Evolutionary conservation across 2,888 invertebrate genomes (phyloP).

Genomic region (Lutraria lutraria): DNA sequence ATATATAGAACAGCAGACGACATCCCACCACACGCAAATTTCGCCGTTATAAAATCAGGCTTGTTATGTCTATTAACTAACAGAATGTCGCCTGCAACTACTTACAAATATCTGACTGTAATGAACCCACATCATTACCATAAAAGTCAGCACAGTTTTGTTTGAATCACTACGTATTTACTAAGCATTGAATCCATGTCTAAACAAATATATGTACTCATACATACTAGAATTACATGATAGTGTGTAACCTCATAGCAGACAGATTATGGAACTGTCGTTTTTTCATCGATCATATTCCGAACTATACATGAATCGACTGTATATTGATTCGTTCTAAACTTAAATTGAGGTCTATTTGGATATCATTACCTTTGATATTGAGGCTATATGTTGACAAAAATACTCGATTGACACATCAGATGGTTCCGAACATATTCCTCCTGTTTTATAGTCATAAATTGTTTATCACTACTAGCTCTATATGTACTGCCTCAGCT

Average conservation of each 20-base stretch:
- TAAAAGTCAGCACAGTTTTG: too few relatives aligned
- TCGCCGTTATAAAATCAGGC: not conserved
- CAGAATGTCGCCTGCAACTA: constrained; percentile 7
- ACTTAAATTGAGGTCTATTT: not conserved
- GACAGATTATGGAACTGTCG: not conserved
- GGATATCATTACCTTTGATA: not conserved
- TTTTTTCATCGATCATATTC: not conserved
- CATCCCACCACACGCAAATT: not conserved
- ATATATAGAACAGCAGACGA: constrained; percentile 18
- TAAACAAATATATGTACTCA: too few relatives aligned
- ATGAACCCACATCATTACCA: too few relatives aligned
- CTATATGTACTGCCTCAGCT: too few relatives aligned
- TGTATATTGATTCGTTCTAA: not conserved
- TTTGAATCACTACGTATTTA: too few relatives aligned
- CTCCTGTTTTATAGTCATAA: too few relatives aligned
- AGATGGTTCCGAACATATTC: too few relatives aligned
- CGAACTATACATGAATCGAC: not conserved
- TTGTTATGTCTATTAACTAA: not conserved
- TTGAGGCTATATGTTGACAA: not conserved
- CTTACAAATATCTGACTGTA: too few relatives aligned
- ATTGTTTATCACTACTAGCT: too few relatives aligned
- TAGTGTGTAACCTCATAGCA: not conserved
- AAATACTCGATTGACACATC: too few relatives aligned
- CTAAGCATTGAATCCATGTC: too few relatives aligned
- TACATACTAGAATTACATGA: too few relatives aligned